Evolutionary conservation across 2,113 vertebrate species (phyloP), one percentile per base, ranked within the genome.

Genomic region (Benthochromis sp.): DNA sequence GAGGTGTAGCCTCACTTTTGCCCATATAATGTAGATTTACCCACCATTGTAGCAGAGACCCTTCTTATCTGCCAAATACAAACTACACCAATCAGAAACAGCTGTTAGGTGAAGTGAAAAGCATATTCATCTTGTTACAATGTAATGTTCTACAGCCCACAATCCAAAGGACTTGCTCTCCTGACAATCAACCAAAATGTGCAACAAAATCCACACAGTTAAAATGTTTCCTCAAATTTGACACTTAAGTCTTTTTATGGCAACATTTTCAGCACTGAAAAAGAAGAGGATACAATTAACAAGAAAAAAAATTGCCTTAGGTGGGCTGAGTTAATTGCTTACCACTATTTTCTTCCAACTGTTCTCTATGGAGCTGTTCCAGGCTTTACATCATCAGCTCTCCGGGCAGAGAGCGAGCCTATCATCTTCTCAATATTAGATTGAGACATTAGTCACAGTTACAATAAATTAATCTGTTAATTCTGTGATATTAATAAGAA

Each of bases 371-470:
- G 55, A 88, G 45, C 85, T 8, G 40, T 78, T 89, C 57, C 61
- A 78, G 27, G 38, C 83, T 66, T 87, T 78, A 66, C 69, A 52
- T 88, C 87, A 76, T 17, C 66, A 66, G 69, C 71, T 81, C 24
- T 83, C 53, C 9, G 10, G 69, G 89, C 79, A 83, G 69, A 24
- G 6, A 10, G 29, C 55, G 13, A 89, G 10, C 11, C 27, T 40
- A 71, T 84, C 29, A 8, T 71, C 47, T 83, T 88, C 34, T 81
- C 80, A 88, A 86, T 90, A 87, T 81, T 85, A 82, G 86, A 90
- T 45, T 78, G 34, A 79, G 27, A 43, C 54, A 79, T 87, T 85
- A 84, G 34, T 52, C 59, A 86, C 52, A 47, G 81, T 1, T 88
- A 27, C 1, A 86, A 59, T 73, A 71, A 71, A 50, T 76, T 4